phyloP scores from a whole-genome alignment of 1,140 invertebrate genomes.

The Heliconius hermathena region DNA sequence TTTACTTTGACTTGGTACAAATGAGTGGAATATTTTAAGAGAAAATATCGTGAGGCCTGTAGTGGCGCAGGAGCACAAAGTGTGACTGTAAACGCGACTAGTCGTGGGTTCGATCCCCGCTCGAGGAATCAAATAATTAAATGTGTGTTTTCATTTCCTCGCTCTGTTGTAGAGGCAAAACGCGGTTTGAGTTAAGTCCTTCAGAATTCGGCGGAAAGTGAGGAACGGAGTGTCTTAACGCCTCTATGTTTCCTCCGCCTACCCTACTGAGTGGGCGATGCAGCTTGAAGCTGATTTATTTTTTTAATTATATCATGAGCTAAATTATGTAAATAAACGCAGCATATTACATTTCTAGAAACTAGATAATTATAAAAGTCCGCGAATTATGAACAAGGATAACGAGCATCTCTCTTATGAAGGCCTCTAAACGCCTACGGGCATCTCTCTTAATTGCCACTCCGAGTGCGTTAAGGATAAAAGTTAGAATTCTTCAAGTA shows the following conservation, averaged over 20 bases:
- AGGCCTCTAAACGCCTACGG: not conserved
- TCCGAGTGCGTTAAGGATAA: not conserved
- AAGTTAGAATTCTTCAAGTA: conserved; percentile 1
- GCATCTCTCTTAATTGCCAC: not conserved
- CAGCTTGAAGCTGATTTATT: too few species aligned
- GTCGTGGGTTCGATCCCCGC: too few species aligned
- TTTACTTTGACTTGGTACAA: not conserved
- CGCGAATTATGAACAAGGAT: not conserved
- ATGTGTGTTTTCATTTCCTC: too few species aligned
- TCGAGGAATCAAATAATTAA: too few species aligned
- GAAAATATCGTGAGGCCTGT: not conserved
- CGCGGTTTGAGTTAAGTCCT: too few species aligned
- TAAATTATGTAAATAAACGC: not conserved
- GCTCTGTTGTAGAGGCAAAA: too few species aligned
- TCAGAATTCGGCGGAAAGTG: too few species aligned
- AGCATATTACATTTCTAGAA: not conserved
- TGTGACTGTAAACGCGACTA: too few species aligned
- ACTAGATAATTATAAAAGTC: not conserved
- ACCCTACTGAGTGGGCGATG: too few species aligned
- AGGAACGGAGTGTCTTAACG: too few species aligned
- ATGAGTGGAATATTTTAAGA: not conserved
- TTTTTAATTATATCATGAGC: not conserved
- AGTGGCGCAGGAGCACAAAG: too few species aligned
- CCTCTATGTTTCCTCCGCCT: too few species aligned
- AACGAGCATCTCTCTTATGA: not conserved